A percentile compares a stretch with the other conserved stretches of the same genome.
phyloP scores from a whole-genome alignment of 92 coral and sea anemone species.

The Porites divaricata region DNA sequence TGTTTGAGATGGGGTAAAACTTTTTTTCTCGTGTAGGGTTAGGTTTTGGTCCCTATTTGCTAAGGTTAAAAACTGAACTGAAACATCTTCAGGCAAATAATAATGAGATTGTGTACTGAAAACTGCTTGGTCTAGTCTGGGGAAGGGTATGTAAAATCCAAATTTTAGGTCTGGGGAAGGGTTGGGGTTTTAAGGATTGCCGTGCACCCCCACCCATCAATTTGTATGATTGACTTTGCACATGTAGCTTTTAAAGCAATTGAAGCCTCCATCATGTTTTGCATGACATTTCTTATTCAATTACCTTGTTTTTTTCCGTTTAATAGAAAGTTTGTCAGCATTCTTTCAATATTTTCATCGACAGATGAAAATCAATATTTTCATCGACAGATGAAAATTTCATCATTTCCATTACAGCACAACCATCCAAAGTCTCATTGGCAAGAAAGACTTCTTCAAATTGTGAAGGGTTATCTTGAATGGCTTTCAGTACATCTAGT shows the following conservation, averaged over 20 bases:
- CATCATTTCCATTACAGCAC: conserved; percentile 23
- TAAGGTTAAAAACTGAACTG: neutral
- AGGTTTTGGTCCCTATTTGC: neutral
- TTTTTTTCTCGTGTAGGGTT: neutral
- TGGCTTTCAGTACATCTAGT: conserved; percentile 35
- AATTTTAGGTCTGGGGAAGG: too few relatives aligned
- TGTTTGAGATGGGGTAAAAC: neutral
- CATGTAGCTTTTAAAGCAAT: conserved; percentile 10
- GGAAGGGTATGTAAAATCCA: too few relatives aligned
- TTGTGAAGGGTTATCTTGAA: conserved; percentile 39
- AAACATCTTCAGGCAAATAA: neutral
- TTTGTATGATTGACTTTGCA: conserved; percentile 21
- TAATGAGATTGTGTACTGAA: neutral
- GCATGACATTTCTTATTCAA: conserved; percentile 5
- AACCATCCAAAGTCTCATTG: conserved; percentile 3
- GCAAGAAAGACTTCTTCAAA: conserved; percentile 14
- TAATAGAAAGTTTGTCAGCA: too few relatives aligned
- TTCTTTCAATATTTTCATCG: too few relatives aligned
- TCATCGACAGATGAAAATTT: conserved; percentile 7
- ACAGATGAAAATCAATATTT: too few relatives aligned
- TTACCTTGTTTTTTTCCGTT: conserved; percentile 5
- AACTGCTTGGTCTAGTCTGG: conserved; percentile 4
- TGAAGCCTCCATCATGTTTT: conserved; percentile 1
- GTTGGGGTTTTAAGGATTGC: neutral
- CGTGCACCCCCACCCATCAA: conserved; percentile 38